Evolutionary conservation across 1,140 invertebrate genomes (phyloP), one percentile per base, ranked within the genome.

Genomic region (Rhizoglyphus robini): DNA sequence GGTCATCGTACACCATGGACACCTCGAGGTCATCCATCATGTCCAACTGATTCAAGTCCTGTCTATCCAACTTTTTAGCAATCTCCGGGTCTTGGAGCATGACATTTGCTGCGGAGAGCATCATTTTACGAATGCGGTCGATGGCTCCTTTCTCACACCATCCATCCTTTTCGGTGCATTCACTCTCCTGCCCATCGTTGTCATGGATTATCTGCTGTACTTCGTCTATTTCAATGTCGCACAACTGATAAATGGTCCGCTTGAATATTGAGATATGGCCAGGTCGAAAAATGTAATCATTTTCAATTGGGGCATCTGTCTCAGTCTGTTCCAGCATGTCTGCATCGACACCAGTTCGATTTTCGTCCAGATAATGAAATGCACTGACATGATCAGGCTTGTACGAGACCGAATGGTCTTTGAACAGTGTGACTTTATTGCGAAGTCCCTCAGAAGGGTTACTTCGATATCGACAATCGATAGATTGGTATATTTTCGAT

Each of bases 181-280:
- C 36, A n/a, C 38, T 36, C 36, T 70, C 68, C 18, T 62, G n/a
- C 2, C 65, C 67, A 62, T 72, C 69, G 66, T 71, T 71, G 4
- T 30, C n/a, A 59, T 69, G 68, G n/a, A 94, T 69, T 77, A 92
- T 82, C 68, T 83, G 81, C 74, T 92, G 84, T 65, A 95, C 86
- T 78, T 91, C 88, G 0, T 83, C 81, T n/a, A 89, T 77, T n/a
- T 85, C 75, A 31, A 95, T 80, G 73, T 95, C 88, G 72, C 86
- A 88, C 71, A 88, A 85, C 82, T 90, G 76, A 66, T 78, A 79
- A 66, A 69, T 70, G 65, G 63, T 65, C 30, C 73, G 68, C 20
- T 72, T 30, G 18, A 38, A 68, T 11, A 61, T 59, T 4, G 72
- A 72, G 18, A 73, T 31, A 18, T 66, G 34, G 25, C 68, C 70